Evolutionary conservation across 2,113 vertebrate genomes (phyloP), one percentile per base, ranked within the genome.

Genomic region (Syngnathoides biaculeatus): DNA sequence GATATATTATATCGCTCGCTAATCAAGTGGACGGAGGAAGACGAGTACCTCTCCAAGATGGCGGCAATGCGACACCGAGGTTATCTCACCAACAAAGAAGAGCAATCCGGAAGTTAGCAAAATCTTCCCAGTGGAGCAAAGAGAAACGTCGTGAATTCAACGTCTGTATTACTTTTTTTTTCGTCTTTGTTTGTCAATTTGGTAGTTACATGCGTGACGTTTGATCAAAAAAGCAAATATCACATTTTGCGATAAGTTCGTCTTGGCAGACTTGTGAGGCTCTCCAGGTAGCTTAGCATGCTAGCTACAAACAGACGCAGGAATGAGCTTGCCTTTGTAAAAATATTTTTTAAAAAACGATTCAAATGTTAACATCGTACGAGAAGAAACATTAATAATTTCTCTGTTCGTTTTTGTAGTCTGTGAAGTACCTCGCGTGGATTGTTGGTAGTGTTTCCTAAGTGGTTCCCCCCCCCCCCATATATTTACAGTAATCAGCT

Each of bases 81-180:
- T 22, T 40, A 26, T 22, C 5, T 12, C 11, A 55, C n/a, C 38
- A 22, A 11, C 12, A 38, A 24, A 61, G 59, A 61, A 61, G 59
- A 61, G 42, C 13, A 61, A 61, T n/a, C 59, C 38, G n/a, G 59
- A 61, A 61, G 59, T 61, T 22, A 40, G 59, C 38, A 38, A 61
- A 4, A 40, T 39, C 35, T 24, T 14, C 22, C 52, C 22, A 26
- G 19, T 6, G 19, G 45, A 15, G 55, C 26, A 5, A 30, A 13
- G 5, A n/a, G 17, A 19, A 19, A 39, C 59, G 12, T 4, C 20
- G 38, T 39, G 12, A 57, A 17, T 57, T 57, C 1, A 15, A 20
- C 35, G 35, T 61, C 5, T 61, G 35, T 12, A 40, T 12, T 61
- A 11, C 20, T 38, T 10, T 20, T 3, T 55, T 24, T 3, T 3